Evolutionary conservation across 2,113 vertebrate genomes (phyloP).

Genomic region (Myodes glareolus): DNA sequence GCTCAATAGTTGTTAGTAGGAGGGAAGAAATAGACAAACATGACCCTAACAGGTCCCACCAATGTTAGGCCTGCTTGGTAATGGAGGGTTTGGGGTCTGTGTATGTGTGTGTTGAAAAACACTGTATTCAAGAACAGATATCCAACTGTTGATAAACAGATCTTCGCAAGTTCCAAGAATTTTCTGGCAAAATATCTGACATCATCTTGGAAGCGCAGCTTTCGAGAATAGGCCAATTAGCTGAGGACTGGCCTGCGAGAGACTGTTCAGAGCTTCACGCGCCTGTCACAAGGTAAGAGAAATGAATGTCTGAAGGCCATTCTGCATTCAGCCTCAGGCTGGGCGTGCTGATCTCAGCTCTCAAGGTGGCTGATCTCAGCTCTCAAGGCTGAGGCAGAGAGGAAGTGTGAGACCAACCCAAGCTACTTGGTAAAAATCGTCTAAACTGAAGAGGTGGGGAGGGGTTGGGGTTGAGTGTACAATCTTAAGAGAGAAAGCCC

Average conservation of each 20-base stretch:
- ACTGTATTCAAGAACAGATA: slow-evolving; percentile 18
- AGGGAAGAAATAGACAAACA: neutral
- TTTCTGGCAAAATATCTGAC: slow-evolving; percentile 38
- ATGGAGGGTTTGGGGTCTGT: neutral
- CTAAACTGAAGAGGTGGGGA: neutral
- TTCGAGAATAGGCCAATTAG: neutral
- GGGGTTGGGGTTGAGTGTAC: too few relatives aligned
- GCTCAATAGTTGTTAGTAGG: neutral
- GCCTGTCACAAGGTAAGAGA: neutral
- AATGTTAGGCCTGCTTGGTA: neutral
- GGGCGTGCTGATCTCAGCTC: neutral
- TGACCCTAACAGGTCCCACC: neutral
- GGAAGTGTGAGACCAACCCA: neutral
- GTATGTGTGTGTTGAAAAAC: slow-evolving; percentile 31
- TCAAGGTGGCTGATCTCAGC: neutral
- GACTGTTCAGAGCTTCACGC: neutral
- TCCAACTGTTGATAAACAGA: slow-evolving; percentile 49
- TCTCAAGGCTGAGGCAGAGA: neutral
- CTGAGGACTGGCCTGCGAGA: neutral
- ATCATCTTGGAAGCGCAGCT: slow-evolving; percentile 25
- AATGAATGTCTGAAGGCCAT: neutral
- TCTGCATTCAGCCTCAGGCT: neutral
- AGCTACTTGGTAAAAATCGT: neutral
- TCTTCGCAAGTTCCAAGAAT: slow-evolving; percentile 27
- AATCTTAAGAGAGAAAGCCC: neutral